Evolutionary conservation across 2,888 invertebrate species (phyloP), one percentile per base, ranked within the genome.

Genomic region (Sesia apiformis): DNA sequence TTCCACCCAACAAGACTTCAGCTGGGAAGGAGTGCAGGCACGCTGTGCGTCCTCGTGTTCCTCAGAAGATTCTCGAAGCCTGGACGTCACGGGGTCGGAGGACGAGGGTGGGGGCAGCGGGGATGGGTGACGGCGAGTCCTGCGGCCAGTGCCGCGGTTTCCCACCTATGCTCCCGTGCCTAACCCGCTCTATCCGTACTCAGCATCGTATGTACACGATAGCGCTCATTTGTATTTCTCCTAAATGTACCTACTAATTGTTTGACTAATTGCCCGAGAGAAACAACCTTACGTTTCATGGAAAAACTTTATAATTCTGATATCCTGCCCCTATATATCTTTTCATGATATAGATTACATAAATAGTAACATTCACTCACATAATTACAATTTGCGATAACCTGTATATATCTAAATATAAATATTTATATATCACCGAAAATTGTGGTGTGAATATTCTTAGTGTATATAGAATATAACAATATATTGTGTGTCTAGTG

Each of bases 121-220:
- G 53, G 83, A 78, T 42, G 87, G 83, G 78, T 88, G 88, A 87
- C 87, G 84, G 62, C 81, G 78, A 53, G 77, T 90, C 55, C 70
- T 90, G 88, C 90, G 90, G 79, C 90, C 90, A 0, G 90, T 90
- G 82, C 90, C 90, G 79, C 87, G 90, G 58, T 85, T 90, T 59
- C 90, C 90, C 5, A 61, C 79, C 49, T 76, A 76, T 56, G 65
- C 74, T 41, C 73, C 77, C 40, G 65, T 83, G 51, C 59, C 73
- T 5, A 60, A 70, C 3, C 84, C 84, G 58, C 69, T 74, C 0
- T 86, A 86, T 60, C 53, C 56, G 3, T 58, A 56, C 50, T 61
- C 76, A 3, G 59, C 69, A 5, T 59, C 74, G 40, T 88, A 88
- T 55, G 73, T 71, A 7, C 78, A 77, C 40, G 85, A 88, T 5